Conservation (phyloP, 1,140 invertebrate genomes). For the Drosophila biarmipes region DNA sequence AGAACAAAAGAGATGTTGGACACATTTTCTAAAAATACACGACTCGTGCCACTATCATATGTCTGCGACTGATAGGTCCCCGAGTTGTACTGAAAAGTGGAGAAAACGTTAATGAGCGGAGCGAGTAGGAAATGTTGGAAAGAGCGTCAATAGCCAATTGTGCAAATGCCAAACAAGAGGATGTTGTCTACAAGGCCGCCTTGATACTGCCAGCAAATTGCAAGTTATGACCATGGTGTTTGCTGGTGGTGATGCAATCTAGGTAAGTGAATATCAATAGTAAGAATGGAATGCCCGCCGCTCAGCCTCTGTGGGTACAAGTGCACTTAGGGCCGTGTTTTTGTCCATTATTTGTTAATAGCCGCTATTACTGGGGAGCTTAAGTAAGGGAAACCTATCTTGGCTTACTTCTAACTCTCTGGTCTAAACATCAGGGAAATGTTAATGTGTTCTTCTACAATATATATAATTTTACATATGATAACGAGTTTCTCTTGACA, state of each 20-base stretch:
- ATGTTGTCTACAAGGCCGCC: slow-evolving; percentile 28
- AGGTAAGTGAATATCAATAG: slow-evolving; percentile 28
- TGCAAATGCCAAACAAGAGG: slow-evolving; percentile 29
- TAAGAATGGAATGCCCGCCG: slow-evolving; percentile 7
- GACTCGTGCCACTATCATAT: neutral
- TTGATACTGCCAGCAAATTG: slow-evolving; percentile 25
- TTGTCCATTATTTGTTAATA: slow-evolving; percentile 7
- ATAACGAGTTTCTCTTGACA: too few species aligned
- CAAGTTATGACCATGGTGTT: slow-evolving; percentile 18
- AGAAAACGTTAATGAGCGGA: slow-evolving; percentile 7
- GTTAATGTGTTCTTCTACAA: too few species aligned
- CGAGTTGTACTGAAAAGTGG: slow-evolving; percentile 4
- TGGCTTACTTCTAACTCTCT: neutral
- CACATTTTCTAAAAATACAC: neutral
- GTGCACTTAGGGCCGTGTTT: neutral
- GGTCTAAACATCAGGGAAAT: too few species aligned
- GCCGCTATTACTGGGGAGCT: neutral
- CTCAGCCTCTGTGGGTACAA: slow-evolving; percentile 6
- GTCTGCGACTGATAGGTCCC: slow-evolving; percentile 2
- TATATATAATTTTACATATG: too few species aligned
- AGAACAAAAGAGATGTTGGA: neutral
- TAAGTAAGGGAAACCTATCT: neutral
- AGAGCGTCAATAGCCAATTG: slow-evolving; percentile 22
- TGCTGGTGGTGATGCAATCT: slow-evolving; percentile 35
- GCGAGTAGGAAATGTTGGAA: neutral